Percentiles rank a stretch among this genome's conserved stretches.
Evolutionary conservation across 2,797 vertebrate genomes (phyloP).

Genomic region (Salarias fasciatus): DNA sequence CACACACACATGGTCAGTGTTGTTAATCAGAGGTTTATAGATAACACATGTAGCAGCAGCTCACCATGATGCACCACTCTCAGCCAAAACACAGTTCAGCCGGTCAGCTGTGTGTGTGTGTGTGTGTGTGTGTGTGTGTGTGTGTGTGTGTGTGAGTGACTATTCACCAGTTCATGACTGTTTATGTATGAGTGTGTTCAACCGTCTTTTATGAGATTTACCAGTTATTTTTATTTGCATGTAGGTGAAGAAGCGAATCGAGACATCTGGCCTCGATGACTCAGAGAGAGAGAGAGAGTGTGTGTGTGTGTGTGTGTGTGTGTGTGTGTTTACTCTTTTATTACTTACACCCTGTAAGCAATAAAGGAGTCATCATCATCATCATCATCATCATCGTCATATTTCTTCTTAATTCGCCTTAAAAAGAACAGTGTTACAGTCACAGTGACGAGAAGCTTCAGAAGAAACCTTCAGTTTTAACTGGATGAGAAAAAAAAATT

Average conservation of each 20-base stretch:
- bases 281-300: conserved; percentile 17
- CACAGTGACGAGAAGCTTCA: no score
- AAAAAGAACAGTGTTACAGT: no score
- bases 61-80: conserved; percentile 52
- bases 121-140: conserved; percentile 13
- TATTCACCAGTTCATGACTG: not conserved
- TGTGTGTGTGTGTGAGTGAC: not conserved
- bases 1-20: conserved; percentile 18
- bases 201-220: conserved; percentile 35
- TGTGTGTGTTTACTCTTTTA: no score
- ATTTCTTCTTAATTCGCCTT: no score
- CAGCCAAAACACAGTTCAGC: conserved; percentile 53
- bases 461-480: no score
- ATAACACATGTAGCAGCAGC: conserved; percentile 60
- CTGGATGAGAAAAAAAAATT: no score
- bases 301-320: conserved; percentile 8
- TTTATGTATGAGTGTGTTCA: conserved; percentile 21
- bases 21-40: conserved; percentile 64
- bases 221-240: conserved; percentile 13
- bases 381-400: no score
- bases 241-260: conserved; percentile 11
- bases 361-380: no score
- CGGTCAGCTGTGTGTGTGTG: conserved; percentile 38
- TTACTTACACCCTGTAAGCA: no score
- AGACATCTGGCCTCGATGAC: conserved; percentile 52